Evolutionary conservation across 1,140 invertebrate genomes (phyloP), one percentile per base, ranked within the genome.

Genomic region (Rhizoglyphus robini): DNA sequence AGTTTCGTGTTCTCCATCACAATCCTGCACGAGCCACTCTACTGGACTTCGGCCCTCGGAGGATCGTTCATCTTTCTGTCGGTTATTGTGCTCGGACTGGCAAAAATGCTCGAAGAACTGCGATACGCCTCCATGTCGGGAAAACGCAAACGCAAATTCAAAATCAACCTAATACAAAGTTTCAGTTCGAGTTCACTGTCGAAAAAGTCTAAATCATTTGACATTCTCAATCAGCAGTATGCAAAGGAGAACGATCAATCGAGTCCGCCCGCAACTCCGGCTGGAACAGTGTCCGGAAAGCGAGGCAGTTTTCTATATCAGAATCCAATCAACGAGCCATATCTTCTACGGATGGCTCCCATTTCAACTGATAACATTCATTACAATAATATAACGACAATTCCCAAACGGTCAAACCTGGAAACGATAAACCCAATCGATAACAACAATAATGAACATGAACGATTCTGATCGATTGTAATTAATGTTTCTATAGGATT

Each of bases 1-100:
- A 88, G 88, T 18, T 92, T 93, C 73, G 80, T 90, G 62, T 91
- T 88, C 87, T 88, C 92, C 74, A 69, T 70, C 1, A 32, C 66
- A 29, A 41, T 67, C 25, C 48, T 67, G 0, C 18, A 63, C 23
- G 66, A 67, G 23, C 20, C 60, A 20, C n/a, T 65, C 30, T 25
- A 30, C 8, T 67, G 60, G 66, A 65, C 66, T n/a, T 67, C 65
- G 15, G 27, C 48, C 11, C 29, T 67, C 2, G 66, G 66, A 15
- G 63, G 51, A 34, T 2, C 57, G 11, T 51, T 64, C 11, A 64
- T 64, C 31, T 64, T 64, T 38, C 27, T 64, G 20, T 64, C 63
- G 1, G 46, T 64, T 34, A 18, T 64, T 23, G 18, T 27, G 13
- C 15, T 51, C 1, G 63, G 63, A 27, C 20, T 57, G 30, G 20